Evolutionary conservation across 2,113 vertebrate genomes (phyloP).

Genomic region (Dunckerocampus dactyliophorus): DNA sequence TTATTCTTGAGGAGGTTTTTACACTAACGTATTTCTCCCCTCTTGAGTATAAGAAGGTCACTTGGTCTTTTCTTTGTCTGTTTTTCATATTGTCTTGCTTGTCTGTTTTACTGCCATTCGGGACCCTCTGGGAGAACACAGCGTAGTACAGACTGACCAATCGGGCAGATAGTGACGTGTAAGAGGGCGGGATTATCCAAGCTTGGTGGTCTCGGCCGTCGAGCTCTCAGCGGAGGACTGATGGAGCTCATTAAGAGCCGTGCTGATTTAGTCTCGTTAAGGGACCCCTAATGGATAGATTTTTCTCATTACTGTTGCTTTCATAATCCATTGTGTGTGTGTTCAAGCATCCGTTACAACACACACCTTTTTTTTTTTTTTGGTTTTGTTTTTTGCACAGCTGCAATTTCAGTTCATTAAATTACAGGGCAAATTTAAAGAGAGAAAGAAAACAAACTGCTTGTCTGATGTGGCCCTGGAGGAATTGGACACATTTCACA

Average conservation of each 20-base stretch:
- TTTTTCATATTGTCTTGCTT: no score
- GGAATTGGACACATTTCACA: constrained; percentile 8
- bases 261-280: constrained; percentile 60
- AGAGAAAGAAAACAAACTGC: constrained; percentile 10
- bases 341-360: constrained; percentile 1
- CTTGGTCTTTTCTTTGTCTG: not conserved
- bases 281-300: constrained; percentile 52
- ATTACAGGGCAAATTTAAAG: constrained; percentile 3
- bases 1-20: not conserved
- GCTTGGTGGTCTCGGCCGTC: constrained; percentile 4
- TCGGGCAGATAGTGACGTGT: constrained; percentile 1
- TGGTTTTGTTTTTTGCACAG: not conserved
- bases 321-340: constrained; percentile 14
- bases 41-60: not conserved
- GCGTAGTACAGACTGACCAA: not conserved
- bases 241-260: constrained; percentile 59
- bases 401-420: constrained; percentile 9
- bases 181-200: not conserved
- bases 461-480: constrained; percentile 12
- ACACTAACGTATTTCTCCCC: not conserved
- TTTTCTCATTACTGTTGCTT: constrained; percentile 50
- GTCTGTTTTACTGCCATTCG: not conserved
- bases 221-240: constrained; percentile 7
- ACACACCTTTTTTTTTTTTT: not conserved
- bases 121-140: no score